These are phyloP conservation scores for Menidia menidia DNA, from an alignment of 2,797 vertebrate genomes.

Conservation along the genomic window DNA sequence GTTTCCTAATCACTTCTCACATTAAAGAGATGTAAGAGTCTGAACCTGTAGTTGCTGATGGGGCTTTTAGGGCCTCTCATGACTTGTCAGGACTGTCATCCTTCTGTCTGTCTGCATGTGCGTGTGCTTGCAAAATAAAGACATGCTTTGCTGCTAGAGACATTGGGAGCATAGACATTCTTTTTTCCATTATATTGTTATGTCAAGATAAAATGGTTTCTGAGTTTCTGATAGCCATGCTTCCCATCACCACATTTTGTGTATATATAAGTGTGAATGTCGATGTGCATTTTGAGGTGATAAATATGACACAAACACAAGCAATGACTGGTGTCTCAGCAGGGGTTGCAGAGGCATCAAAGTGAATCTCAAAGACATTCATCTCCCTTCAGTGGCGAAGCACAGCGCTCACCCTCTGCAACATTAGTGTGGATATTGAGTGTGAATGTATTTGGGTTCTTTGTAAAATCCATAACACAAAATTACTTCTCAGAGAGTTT, in stretches of 20 bases:
- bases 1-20: constrained; percentile 15
- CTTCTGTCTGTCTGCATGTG: constrained; percentile 1
- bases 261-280: background rate
- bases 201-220: constrained; percentile 47
- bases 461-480: constrained; percentile 37
- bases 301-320: constrained; percentile 33
- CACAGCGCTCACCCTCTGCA: constrained; percentile 22
- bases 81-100: constrained; percentile 33
- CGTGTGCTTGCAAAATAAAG: constrained; percentile 30
- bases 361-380: constrained; percentile 59
- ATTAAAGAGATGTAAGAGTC: too few relatives aligned
- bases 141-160: constrained; percentile 29
- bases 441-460: constrained; percentile 10
- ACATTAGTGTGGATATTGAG: constrained; percentile 9
- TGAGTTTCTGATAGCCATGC: constrained; percentile 42
- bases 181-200: constrained; percentile 43
- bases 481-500: constrained; percentile 38
- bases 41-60: background rate
- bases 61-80: too few relatives aligned
- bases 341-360: constrained; percentile 60
- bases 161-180: constrained; percentile 53
- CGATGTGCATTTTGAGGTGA: constrained; percentile 8
- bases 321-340: constrained; percentile 49
- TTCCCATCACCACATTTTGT: constrained; percentile 31
- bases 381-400: constrained; percentile 46